Evolutionary conservation across 2,797 vertebrate genomes (phyloP).

Genomic region (Rhinoraja longicauda): DNA sequence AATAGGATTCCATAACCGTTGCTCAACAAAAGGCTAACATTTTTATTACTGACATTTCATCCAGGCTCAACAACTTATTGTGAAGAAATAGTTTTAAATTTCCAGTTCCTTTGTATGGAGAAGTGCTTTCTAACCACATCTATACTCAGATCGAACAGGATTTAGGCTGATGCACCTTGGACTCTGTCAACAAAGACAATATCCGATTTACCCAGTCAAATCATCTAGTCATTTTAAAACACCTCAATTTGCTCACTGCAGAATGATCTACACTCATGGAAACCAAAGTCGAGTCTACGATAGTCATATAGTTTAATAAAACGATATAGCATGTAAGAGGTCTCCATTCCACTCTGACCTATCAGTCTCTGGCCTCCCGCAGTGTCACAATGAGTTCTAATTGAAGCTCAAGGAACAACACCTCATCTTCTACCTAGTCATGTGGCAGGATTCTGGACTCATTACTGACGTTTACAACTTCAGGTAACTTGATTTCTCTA

Average conservation of each 20-base stretch:
- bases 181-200: background rate
- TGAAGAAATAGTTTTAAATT: background rate
- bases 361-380: too few relatives aligned
- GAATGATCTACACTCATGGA: background rate
- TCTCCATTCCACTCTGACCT: too few relatives aligned
- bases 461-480: too few relatives aligned
- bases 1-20: background rate
- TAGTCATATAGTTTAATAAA: too few relatives aligned
- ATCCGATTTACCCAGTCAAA: background rate
- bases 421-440: too few relatives aligned
- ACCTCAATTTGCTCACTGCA: background rate
- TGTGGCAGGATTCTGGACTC: too few relatives aligned
- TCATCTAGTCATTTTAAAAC: constrained; percentile 1
- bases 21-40: background rate
- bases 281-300: background rate
- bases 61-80: background rate
- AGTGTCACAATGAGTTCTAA: too few relatives aligned
- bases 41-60: background rate
- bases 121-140: background rate
- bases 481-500: too few relatives aligned
- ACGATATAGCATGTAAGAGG: too few relatives aligned
- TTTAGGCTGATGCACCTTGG: background rate
- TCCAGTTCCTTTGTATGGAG: background rate
- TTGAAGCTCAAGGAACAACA: too few relatives aligned
- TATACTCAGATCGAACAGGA: background rate